Base-by-base conservation (phyloP, 2,113 vertebrate species). In the Colossoma macropomum region DNA sequence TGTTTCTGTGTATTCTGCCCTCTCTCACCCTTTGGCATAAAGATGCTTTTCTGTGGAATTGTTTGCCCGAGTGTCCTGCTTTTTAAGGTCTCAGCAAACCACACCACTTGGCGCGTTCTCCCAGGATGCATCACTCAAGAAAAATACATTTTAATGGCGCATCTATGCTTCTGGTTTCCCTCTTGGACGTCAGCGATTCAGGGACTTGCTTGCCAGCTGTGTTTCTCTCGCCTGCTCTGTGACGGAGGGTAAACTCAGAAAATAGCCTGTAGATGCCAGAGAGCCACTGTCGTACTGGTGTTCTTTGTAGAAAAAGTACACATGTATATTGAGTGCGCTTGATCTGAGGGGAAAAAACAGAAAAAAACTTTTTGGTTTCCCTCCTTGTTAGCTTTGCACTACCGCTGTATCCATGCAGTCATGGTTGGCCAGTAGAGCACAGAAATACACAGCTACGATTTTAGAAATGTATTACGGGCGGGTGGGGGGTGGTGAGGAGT, bases 131-230 rank as follows among this genome's bases (percentile, higher is more conserved):
- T 87, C 86, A 80, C 77, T 79, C 80, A 84, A 70, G 79, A 79
- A 84, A 89, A 87, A 87, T 87, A 85, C 76, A 87, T 84, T 82
- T 86, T 87, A 89, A 81, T 86, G 77, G 77, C 27, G 30, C 84
- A 79, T 82, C 77, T 52, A 78, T 72, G 65, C 79, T 84, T 86
- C 86, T 86, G 87, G 81, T 86, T 84, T 89, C 79, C 78, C 71
- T 80, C 76, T 84, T 84, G 82, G 78, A 84, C 72, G 85, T 83
- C 79, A 45, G 72, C 56, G 52, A 80, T 71, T 63, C 38, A 80
- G 75, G 77, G 82, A 69, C 54, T 13, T 30, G 54, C 77, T 52
- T 15, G 80, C 77, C 80, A 83, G 70, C 54, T 80, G 65, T 63
- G 27, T 75, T 76, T 32, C 73, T 30, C 78, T 76, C 50, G 86